Conservation (phyloP, 1,140 invertebrate species). For the Littorina saxatilis region DNA sequence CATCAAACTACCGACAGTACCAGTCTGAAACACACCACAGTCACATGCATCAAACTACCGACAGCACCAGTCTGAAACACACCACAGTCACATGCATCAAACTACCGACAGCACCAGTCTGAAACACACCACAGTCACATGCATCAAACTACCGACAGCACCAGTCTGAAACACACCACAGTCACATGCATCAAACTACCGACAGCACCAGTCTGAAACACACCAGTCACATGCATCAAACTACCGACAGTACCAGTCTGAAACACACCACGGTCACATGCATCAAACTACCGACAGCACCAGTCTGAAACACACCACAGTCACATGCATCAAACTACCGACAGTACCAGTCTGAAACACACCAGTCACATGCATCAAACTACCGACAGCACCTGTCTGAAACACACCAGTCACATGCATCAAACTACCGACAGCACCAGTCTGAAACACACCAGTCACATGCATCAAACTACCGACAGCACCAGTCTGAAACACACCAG, state of each 20-base stretch:
- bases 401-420: no score
- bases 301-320: constrained; percentile 65
- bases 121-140: no score
- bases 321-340: no score
- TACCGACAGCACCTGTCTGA: constrained; percentile 64
- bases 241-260: constrained; percentile 65
- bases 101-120: constrained; percentile 65
- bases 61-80: constrained; percentile 63
- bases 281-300: constrained; percentile 59
- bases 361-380: no score
- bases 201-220: constrained; percentile 65
- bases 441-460: constrained; percentile 65
- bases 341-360: constrained; percentile 63
- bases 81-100: no score
- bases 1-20: constrained; percentile 59
- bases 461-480: no score
- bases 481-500: constrained; percentile 65
- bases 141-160: constrained; percentile 61
- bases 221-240: no score
- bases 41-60: no score
- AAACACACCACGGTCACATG: no score
- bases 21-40: constrained; percentile 65
- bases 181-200: no score
- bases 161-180: constrained; percentile 64
- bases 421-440: constrained; percentile 61